Conservation (phyloP, 2,797 vertebrate genomes). For the Carduelis carduelis region DNA sequence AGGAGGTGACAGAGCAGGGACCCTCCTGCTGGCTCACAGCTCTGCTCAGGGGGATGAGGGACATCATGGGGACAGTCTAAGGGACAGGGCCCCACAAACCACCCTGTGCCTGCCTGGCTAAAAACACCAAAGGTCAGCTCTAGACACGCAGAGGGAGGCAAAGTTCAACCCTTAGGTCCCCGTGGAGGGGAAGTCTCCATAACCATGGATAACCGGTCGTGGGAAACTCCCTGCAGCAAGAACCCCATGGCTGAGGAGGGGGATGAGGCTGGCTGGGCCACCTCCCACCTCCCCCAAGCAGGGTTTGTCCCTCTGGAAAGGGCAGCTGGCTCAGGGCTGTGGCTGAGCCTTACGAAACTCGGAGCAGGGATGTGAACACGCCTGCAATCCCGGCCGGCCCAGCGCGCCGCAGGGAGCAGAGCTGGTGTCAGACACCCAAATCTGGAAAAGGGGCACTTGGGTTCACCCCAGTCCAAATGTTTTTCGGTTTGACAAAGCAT, state of each 20-base stretch:
- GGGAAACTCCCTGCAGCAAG: neutral
- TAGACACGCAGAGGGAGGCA: neutral
- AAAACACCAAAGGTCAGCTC: neutral
- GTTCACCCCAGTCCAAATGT: neutral
- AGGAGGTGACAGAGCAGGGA: neutral
- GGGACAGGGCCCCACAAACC: neutral
- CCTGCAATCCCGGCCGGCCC: neutral
- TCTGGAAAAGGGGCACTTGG: neutral
- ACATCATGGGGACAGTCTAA: neutral
- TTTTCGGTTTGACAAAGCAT: neutral
- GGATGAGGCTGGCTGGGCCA: neutral
- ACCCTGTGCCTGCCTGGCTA: neutral
- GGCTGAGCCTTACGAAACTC: neutral
- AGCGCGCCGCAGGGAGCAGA: fast-evolving
- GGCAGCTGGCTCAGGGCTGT: neutral
- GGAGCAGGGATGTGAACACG: fast-evolving
- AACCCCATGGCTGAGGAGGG: fast-evolving
- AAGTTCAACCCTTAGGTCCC: neutral
- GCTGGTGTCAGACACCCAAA: fast-evolving
- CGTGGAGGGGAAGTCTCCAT: neutral
- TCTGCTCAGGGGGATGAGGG: neutral
- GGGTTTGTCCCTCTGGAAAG: neutral
- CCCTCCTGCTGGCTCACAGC: neutral
- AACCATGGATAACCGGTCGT: fast-evolving
- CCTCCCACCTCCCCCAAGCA: neutral